Conservation (phyloP, 2,113 vertebrate species). For the Gambusia affinis region DNA sequence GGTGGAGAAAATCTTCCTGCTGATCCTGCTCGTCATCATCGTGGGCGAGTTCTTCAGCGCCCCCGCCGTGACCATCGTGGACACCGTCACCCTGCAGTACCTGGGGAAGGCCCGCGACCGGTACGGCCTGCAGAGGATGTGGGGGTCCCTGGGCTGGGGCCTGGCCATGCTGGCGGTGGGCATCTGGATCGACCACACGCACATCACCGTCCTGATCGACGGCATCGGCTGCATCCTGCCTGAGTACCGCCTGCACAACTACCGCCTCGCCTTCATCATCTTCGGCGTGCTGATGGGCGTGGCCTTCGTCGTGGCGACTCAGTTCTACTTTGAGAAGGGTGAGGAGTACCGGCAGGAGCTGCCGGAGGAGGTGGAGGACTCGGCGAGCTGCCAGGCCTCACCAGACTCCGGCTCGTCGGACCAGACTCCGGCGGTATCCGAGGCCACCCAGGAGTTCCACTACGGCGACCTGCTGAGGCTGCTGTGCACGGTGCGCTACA, state of each 20-base stretch:
- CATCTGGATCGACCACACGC: slow-evolving; percentile 95
- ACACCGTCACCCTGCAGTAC: slow-evolving; percentile 95
- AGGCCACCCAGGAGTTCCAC: slow-evolving; percentile 76
- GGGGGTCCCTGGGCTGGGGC: slow-evolving; percentile 98
- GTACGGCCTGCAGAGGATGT: slow-evolving; percentile 97
- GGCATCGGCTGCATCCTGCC: slow-evolving; percentile 85
- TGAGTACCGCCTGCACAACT: slow-evolving; percentile 86
- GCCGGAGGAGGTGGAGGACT: slow-evolving; percentile 54
- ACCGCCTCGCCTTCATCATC: slow-evolving; percentile 93
- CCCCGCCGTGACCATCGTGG: slow-evolving; percentile 95
- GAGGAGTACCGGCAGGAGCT: slow-evolving; percentile 72
- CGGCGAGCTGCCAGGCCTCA: background rate
- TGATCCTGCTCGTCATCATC: slow-evolving; percentile 94
- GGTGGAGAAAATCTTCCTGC: slow-evolving; percentile 91
- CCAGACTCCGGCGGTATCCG: slow-evolving; percentile 65
- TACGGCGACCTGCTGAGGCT: slow-evolving; percentile 89
- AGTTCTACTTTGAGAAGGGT: slow-evolving; percentile 88
- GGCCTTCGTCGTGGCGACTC: slow-evolving; percentile 90
- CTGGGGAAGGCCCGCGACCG: slow-evolving; percentile 92
- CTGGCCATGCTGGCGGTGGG: slow-evolving; percentile 95
- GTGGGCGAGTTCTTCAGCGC: slow-evolving; percentile 98
- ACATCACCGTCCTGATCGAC: slow-evolving; percentile 72
- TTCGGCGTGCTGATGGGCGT: slow-evolving; percentile 94
- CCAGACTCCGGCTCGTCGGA: slow-evolving; percentile 42
- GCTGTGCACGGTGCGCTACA: slow-evolving; percentile 92